Conservation (phyloP, 2,797 vertebrate genomes). For the Epinephelus coioides region DNA sequence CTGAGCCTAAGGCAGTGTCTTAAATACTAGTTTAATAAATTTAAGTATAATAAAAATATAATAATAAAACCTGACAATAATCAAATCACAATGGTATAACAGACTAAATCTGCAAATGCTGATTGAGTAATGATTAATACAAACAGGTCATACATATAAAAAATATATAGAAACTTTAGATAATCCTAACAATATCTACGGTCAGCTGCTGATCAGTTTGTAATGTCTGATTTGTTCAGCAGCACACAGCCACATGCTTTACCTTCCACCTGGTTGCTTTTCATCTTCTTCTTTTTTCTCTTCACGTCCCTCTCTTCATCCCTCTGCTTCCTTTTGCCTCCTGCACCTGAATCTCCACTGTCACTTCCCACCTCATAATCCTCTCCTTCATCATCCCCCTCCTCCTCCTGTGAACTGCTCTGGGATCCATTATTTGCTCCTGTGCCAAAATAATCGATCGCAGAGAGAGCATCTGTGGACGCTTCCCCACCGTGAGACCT, state of each 20-base stretch:
- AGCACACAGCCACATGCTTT: background rate
- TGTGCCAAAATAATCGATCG: conserved; percentile 89
- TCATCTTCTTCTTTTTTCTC: conserved; percentile 70
- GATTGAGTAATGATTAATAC: no score
- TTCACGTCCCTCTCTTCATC: conserved; percentile 24
- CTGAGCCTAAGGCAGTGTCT: background rate
- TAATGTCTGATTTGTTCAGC: no score
- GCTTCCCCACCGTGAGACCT: conserved; percentile 70
- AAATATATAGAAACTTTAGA: background rate
- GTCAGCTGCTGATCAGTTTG: background rate
- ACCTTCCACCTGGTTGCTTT: conserved; percentile 66
- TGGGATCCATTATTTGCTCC: conserved; percentile 60
- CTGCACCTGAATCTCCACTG: conserved; percentile 34
- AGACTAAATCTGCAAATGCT: no score
- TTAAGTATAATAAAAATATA: no score
- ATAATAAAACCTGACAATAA: no score
- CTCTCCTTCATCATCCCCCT: conserved; percentile 24
- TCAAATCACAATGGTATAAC: no score
- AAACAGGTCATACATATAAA: no score
- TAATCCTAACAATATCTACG: background rate
- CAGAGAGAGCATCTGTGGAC: conserved; percentile 65
- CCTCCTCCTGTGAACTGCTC: conserved; percentile 29
- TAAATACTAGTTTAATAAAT: background rate
- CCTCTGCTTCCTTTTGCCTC: conserved; percentile 70
- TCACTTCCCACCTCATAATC: conserved; percentile 30